Percentiles rank a stretch among this genome's conserved stretches.
phyloP scores from a whole-genome alignment of 2,797 vertebrate genomes.

The Gephyroberyx darwinii region DNA sequence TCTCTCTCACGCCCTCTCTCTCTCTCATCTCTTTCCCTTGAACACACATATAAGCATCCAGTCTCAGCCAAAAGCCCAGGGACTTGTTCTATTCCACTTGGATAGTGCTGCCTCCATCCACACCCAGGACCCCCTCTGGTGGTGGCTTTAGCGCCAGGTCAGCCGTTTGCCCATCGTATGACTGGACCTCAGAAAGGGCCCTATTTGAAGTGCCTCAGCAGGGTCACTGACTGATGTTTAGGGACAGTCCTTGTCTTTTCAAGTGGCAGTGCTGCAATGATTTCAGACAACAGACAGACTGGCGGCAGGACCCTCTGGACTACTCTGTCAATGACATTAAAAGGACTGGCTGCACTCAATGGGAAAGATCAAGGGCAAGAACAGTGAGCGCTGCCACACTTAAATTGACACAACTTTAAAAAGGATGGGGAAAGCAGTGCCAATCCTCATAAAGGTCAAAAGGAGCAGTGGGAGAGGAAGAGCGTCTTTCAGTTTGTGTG shows the following conservation, averaged over 20 bases:
- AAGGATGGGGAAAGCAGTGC: slow-evolving; percentile 55
- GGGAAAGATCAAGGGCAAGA: slow-evolving; percentile 76
- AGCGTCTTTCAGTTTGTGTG: slow-evolving; percentile 38
- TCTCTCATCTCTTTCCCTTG: slow-evolving; percentile 33
- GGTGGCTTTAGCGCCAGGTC: slow-evolving; percentile 45
- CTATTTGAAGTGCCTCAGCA: slow-evolving; percentile 61
- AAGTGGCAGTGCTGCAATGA: slow-evolving; percentile 74
- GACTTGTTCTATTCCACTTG: slow-evolving; percentile 41
- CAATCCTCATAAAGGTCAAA: slow-evolving; percentile 67
- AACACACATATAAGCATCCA: slow-evolving; percentile 45
- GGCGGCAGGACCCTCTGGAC: slow-evolving; percentile 70
- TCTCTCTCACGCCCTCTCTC: neutral
- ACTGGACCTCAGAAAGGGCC: slow-evolving; percentile 40
- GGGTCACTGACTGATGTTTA: slow-evolving; percentile 69
- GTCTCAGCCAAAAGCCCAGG: slow-evolving; percentile 17
- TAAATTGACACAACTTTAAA: slow-evolving; percentile 74
- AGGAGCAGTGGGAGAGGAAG: slow-evolving; percentile 31
- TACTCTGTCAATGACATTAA: slow-evolving; percentile 79
- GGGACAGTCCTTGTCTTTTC: slow-evolving; percentile 75
- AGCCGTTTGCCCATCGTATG: slow-evolving; percentile 47
- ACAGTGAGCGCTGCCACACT: slow-evolving; percentile 72
- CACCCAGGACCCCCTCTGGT: slow-evolving; percentile 56
- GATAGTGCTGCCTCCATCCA: slow-evolving; percentile 44
- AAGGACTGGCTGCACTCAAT: slow-evolving; percentile 69
- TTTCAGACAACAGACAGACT: slow-evolving; percentile 73